Percentiles rank a stretch among this genome's conserved stretches.
These are phyloP conservation scores for Penaeus japonicus DNA, from an alignment of 1,140 invertebrate genomes.

Conservation along the genomic window DNA sequence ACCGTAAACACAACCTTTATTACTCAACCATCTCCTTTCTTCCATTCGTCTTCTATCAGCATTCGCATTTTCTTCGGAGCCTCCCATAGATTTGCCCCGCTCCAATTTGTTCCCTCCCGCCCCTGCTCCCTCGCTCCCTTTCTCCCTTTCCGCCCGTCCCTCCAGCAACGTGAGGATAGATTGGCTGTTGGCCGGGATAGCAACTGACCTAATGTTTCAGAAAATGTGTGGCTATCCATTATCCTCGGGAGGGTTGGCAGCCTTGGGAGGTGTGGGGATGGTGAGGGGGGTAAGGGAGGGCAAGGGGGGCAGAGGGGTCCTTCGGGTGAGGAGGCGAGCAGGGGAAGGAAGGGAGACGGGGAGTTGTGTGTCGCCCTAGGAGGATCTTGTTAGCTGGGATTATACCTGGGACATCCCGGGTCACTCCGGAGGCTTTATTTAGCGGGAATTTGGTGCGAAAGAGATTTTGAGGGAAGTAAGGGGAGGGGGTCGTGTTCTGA, in stretches of 20 bases:
- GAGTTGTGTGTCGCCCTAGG: neutral
- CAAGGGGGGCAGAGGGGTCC: neutral
- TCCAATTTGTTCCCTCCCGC: neutral
- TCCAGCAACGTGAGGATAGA: neutral
- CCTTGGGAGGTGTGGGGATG: neutral
- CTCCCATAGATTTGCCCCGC: neutral
- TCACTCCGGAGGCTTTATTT: too few relatives aligned
- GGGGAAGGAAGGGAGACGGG: neutral
- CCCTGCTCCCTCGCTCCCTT: neutral
- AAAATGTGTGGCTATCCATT: constrained; percentile 3
- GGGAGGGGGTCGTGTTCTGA: too few relatives aligned
- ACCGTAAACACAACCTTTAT: too few relatives aligned
- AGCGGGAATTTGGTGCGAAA: too few relatives aligned
- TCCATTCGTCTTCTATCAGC: neutral
- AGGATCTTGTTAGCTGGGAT: neutral
- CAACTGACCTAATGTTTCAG: constrained; percentile 27
- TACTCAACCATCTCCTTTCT: neutral
- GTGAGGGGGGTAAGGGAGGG: neutral
- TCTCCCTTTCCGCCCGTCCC: neutral
- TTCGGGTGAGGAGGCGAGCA: too few relatives aligned
- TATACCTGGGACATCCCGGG: too few relatives aligned
- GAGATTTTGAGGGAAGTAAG: too few relatives aligned
- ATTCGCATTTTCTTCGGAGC: neutral
- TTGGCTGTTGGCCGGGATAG: neutral
- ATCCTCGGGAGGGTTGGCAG: neutral